These are phyloP conservation scores for Globia sparganii DNA, from an alignment of 2,888 invertebrate genomes.

Conservation along the genomic window DNA sequence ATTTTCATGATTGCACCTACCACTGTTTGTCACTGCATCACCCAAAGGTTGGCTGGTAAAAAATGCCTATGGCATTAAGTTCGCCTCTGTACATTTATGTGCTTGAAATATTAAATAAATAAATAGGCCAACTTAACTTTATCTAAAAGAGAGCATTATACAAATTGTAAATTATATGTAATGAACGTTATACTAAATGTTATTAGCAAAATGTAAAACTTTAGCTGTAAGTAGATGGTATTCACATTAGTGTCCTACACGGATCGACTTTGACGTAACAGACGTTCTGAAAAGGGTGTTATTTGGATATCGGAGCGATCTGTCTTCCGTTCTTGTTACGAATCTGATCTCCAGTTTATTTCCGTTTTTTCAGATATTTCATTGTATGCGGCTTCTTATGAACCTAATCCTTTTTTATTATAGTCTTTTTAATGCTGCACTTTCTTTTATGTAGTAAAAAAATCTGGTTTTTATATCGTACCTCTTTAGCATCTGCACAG, in stretches of 20 bases:
- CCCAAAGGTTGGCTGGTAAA: no score
- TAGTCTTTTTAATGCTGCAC: conserved; percentile 59
- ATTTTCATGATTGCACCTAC: no score
- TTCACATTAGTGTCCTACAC: conserved; percentile 75
- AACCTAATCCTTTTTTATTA: conserved; percentile 53
- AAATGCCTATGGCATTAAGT: no score
- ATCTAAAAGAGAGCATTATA: no score
- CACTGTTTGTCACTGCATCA: no score
- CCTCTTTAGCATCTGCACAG: conserved; percentile 78
- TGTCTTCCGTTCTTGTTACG: conserved; percentile 70
- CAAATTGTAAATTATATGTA: no score
- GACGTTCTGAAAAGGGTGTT: conserved; percentile 76
- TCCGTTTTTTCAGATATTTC: conserved; percentile 69
- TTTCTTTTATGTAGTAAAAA: conserved; percentile 65
- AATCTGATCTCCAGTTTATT: conserved; percentile 77
- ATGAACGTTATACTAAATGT: no score
- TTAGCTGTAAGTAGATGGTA: conserved; percentile 57
- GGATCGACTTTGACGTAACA: conserved; percentile 76
- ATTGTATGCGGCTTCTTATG: conserved; percentile 46
- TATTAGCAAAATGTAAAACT: neutral
- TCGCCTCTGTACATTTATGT: no score
- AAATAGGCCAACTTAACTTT: no score
- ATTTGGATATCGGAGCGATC: conserved; percentile 73
- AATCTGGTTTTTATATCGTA: conserved; percentile 68
- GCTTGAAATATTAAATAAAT: no score